These are phyloP conservation scores for Trichogramma dendrolimi DNA, from an alignment of 2,888 invertebrate genomes.

Conservation along the genomic window DNA sequence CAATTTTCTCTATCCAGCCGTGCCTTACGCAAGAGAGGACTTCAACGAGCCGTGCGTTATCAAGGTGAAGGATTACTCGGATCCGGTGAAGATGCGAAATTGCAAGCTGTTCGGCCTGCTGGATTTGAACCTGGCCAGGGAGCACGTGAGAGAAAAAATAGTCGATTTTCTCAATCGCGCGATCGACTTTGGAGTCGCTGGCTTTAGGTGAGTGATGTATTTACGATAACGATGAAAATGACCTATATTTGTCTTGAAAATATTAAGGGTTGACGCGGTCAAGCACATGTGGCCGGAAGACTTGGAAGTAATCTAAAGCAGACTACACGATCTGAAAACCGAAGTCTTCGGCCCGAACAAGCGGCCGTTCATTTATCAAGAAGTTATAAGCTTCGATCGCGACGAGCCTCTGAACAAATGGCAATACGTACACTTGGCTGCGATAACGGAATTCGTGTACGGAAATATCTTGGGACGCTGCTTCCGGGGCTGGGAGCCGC, in stretches of 20 bases:
- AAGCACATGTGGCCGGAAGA: conserved; percentile 59
- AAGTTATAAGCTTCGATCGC: conserved; percentile 66
- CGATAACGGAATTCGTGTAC: conserved; percentile 73
- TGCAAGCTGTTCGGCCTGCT: conserved; percentile 53
- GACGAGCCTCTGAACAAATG: conserved; percentile 49
- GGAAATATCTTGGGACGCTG: conserved; percentile 47
- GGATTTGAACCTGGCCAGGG: conserved; percentile 54
- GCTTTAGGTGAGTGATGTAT: conserved; percentile 48
- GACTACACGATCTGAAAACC: conserved; percentile 60
- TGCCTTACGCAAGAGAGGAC: conserved; percentile 46
- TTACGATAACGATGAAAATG: not conserved
- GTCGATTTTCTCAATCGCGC: conserved; percentile 54
- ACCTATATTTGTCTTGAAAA: not conserved
- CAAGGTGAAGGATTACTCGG: conserved; percentile 44
- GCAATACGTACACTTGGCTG: conserved; percentile 51
- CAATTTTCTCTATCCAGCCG: conserved; percentile 49
- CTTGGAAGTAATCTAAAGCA: conserved; percentile 54
- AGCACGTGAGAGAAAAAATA: conserved; percentile 53
- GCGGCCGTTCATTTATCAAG: conserved; percentile 69
- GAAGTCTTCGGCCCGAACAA: conserved; percentile 60
- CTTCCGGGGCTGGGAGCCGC: conserved; percentile 42
- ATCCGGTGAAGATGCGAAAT: conserved; percentile 51
- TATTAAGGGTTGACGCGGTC: conserved; percentile 52
- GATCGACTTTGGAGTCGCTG: conserved; percentile 56
- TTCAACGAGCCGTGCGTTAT: conserved; percentile 43